phyloP scores from a whole-genome alignment of 2,888 invertebrate genomes.

The Drosophila mimetica region DNA sequence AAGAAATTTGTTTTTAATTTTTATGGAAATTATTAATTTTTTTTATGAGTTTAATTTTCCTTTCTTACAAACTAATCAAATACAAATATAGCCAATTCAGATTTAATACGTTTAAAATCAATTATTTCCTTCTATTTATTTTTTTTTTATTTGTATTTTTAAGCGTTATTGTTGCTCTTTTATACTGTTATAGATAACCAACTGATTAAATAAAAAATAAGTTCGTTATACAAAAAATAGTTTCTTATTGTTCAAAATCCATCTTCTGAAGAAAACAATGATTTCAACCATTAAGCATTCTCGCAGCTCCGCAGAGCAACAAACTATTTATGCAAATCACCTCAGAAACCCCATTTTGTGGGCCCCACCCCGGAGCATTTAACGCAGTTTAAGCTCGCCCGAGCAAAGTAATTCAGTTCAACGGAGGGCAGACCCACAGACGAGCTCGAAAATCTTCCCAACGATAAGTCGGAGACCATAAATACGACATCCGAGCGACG shows the following conservation, averaged over 20 bases:
- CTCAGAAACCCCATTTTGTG: slow-evolving; percentile 32
- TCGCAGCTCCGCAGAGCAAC: slow-evolving; percentile 15
- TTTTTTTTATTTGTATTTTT: no score
- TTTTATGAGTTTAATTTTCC: no score
- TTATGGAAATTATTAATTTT: no score
- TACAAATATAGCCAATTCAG: no score
- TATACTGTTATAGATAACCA: no score
- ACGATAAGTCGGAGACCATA: slow-evolving; percentile 42
- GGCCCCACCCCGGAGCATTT: slow-evolving; percentile 45
- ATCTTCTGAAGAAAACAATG: not conserved
- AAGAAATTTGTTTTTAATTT: no score
- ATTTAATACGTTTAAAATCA: no score
- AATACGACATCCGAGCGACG: slow-evolving; percentile 45
- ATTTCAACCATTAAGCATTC: slow-evolving; percentile 10
- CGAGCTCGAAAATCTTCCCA: slow-evolving; percentile 22
- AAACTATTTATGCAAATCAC: slow-evolving; percentile 60
- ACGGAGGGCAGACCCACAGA: slow-evolving; percentile 13
- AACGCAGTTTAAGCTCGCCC: slow-evolving; percentile 49
- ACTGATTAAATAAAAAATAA: not conserved
- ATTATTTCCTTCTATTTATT: no score
- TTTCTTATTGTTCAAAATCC: not conserved
- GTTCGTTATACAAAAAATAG: no score
- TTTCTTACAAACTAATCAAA: no score
- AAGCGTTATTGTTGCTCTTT: no score
- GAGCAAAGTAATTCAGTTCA: slow-evolving; percentile 54